Evolutionary conservation across 2,888 invertebrate species (phyloP).

Genomic region (Nomada ruficornis): DNA sequence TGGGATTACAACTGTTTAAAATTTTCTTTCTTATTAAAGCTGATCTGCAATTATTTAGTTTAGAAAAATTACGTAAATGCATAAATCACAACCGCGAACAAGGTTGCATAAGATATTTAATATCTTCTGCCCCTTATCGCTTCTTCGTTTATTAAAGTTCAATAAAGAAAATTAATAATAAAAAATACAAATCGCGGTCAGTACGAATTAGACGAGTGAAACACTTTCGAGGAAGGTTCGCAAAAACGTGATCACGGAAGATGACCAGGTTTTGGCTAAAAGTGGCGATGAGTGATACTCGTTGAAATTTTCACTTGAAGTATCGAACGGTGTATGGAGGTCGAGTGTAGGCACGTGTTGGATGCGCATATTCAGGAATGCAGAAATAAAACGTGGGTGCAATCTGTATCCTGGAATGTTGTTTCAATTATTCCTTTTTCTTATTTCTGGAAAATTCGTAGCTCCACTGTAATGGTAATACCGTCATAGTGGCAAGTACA

Average conservation of each 20-base stretch:
- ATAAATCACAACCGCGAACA: no score
- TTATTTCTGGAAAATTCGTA: neutral
- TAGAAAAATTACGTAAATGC: no score
- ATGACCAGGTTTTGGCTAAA: constrained; percentile 7
- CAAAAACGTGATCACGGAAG: neutral
- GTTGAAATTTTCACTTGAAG: constrained; percentile 54
- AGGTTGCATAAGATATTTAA: no score
- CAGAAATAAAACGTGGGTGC: constrained; percentile 6
- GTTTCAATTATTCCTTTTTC: neutral
- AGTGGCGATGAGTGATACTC: constrained; percentile 13
- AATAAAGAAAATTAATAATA: no score
- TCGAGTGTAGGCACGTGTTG: constrained; percentile 69
- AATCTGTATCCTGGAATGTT: constrained; percentile 38
- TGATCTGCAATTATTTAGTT: no score
- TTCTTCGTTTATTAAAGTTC: no score
- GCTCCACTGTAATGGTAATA: no score
- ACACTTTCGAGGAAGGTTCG: neutral
- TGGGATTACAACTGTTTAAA: no score
- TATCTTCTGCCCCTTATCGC: no score
- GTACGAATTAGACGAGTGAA: neutral
- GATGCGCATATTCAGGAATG: constrained; percentile 31
- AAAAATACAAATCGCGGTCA: no score
- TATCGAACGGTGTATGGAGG: constrained; percentile 73
- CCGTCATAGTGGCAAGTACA: no score
- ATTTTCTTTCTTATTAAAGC: no score